Conservation (phyloP, 2,888 invertebrate genomes). For the Xanthostigma xanthostigma region DNA sequence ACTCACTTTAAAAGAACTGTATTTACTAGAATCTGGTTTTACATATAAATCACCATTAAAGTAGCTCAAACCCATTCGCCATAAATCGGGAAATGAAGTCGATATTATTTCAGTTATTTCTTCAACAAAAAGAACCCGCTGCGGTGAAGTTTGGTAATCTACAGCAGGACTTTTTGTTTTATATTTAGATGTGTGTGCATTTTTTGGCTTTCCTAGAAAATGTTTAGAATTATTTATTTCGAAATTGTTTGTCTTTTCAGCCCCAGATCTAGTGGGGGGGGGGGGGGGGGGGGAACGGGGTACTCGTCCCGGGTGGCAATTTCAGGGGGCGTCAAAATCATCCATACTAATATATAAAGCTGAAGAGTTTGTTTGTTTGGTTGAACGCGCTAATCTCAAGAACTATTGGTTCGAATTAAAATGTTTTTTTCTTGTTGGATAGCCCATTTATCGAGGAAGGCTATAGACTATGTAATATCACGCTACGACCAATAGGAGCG, state of each 20-base stretch:
- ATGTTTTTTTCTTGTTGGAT: too few relatives aligned
- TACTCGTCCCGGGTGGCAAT: too few relatives aligned
- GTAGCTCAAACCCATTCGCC: slow-evolving; percentile 91
- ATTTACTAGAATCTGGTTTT: slow-evolving; percentile 54
- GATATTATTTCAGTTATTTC: slow-evolving; percentile 61
- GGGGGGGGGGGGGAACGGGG: too few relatives aligned
- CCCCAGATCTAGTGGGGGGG: too few relatives aligned
- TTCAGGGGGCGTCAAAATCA: too few relatives aligned
- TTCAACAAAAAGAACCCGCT: slow-evolving; percentile 62
- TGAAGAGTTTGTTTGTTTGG: too few relatives aligned
- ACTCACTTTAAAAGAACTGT: slow-evolving; percentile 58
- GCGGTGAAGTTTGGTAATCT: slow-evolving; percentile 33
- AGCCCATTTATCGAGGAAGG: too few relatives aligned
- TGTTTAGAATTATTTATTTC: not conserved
- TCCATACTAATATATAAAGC: too few relatives aligned
- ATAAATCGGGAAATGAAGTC: slow-evolving; percentile 75
- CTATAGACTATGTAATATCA: too few relatives aligned
- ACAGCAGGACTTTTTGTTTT: slow-evolving; percentile 14
- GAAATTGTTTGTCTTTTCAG: not conserved
- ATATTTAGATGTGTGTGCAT: slow-evolving; percentile 25
- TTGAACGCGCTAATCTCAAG: too few relatives aligned
- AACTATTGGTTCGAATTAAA: too few relatives aligned
- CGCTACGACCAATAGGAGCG: too few relatives aligned
- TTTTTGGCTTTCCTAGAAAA: slow-evolving; percentile 19
- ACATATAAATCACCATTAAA: slow-evolving; percentile 77